Percentiles rank a stretch among this genome's conserved stretches.
phyloP scores from a whole-genome alignment of 1,140 invertebrate genomes.

The Pogonomyrmex californicus region DNA sequence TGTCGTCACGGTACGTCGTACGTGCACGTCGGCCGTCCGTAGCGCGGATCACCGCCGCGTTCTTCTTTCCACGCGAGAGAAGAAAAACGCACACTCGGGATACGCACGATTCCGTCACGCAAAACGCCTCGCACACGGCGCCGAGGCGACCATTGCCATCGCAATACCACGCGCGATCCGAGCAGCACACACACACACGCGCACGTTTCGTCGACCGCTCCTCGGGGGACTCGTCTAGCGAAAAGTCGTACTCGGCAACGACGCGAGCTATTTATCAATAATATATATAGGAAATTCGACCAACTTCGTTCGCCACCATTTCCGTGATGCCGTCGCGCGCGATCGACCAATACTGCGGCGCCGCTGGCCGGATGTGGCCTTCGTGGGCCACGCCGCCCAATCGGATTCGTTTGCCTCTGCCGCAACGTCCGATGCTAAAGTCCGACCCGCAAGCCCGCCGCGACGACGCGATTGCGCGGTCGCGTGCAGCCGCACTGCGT shows the following conservation, averaged over 20 bases:
- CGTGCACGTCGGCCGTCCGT: conserved; percentile 4
- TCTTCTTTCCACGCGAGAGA: conserved; percentile 16
- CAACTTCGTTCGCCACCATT: conserved; percentile 74
- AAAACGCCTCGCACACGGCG: conserved; percentile 19
- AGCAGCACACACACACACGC: background rate
- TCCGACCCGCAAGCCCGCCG: conserved; percentile 61
- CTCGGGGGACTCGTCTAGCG: background rate
- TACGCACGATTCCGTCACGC: conserved; percentile 11
- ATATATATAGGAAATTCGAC: conserved; percentile 75
- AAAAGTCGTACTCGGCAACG: conserved; percentile 70
- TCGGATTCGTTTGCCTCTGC: conserved; percentile 67
- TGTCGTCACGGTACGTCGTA: conserved; percentile 55
- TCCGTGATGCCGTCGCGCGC: conserved; percentile 68
- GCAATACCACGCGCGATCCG: background rate
- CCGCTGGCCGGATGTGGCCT: conserved; percentile 79
- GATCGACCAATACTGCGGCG: conserved; percentile 80
- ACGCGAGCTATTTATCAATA: conserved; percentile 77
- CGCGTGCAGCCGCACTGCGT: background rate
- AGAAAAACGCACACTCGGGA: background rate
- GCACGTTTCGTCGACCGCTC: conserved; percentile 24
- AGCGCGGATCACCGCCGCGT: background rate
- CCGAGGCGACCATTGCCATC: conserved; percentile 4
- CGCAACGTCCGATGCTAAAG: conserved; percentile 69
- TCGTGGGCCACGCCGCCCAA: conserved; percentile 75
- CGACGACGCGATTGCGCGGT: background rate